Conservation (phyloP, 2,888 invertebrate genomes). For the Heterodera filipjevi region DNA sequence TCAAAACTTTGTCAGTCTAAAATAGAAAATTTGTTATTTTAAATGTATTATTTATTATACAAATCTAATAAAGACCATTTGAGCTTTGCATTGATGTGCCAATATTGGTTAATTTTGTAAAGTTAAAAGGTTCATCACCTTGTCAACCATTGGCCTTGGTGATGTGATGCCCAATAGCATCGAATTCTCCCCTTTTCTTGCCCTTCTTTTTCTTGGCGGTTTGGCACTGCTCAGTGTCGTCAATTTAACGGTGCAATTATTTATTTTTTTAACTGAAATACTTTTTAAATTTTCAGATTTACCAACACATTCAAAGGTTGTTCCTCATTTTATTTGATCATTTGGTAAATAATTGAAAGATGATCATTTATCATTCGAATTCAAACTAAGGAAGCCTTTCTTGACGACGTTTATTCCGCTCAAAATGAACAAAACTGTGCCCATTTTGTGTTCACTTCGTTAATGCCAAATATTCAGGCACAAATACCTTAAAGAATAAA, state of each 20-base stretch:
- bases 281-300: neutral
- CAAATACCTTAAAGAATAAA: neutral
- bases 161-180: slow-evolving; percentile 47
- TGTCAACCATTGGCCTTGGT: slow-evolving; percentile 42
- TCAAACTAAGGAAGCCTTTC: slow-evolving; percentile 35
- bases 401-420: slow-evolving; percentile 36
- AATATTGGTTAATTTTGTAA: slow-evolving; percentile 8
- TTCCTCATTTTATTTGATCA: slow-evolving; percentile 33
- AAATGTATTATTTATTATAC: no score
- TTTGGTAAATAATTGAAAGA: slow-evolving; percentile 18
- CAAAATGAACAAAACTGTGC: slow-evolving; percentile 38
- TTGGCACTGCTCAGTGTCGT: slow-evolving; percentile 46
- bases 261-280: neutral
- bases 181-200: slow-evolving; percentile 45
- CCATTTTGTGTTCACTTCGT: slow-evolving; percentile 40
- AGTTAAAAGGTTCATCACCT: slow-evolving; percentile 45
- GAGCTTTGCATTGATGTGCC: no score
- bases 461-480: slow-evolving; percentile 42
- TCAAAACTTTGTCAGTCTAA: no score
- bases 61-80: no score
- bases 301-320: slow-evolving; percentile 24
- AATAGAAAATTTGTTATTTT: no score
- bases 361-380: neutral
- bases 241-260: slow-evolving; percentile 42
- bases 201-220: slow-evolving; percentile 45